These are phyloP conservation scores for Argyresthia albistria DNA, from an alignment of 2,888 invertebrate species.

Conservation along the genomic window DNA sequence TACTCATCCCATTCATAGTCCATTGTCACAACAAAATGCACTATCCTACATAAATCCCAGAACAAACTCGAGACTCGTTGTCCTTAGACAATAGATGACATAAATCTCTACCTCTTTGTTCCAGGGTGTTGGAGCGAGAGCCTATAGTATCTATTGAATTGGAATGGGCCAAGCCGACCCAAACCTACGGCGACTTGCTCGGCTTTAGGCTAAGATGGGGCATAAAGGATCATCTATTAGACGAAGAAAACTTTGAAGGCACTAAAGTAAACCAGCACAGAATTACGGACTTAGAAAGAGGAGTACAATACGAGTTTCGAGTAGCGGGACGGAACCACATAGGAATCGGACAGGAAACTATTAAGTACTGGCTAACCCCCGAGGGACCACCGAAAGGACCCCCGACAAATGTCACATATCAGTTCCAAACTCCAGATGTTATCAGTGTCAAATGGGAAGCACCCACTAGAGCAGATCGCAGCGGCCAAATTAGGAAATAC, in stretches of 20 bases:
- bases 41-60: too few species aligned
- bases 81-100: background rate
- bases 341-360: conserved; percentile 95
- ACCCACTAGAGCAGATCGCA: conserved; percentile 89
- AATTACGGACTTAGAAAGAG: conserved; percentile 88
- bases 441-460: conserved; percentile 92
- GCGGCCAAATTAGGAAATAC: conserved; percentile 94
- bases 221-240: conserved; percentile 84
- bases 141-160: conserved; percentile 91
- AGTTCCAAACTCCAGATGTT: conserved; percentile 94
- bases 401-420: conserved; percentile 86
- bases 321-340: conserved; percentile 97
- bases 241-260: conserved; percentile 80
- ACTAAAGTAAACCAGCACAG: conserved; percentile 79
- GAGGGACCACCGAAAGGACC: conserved; percentile 94
- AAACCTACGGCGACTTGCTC: conserved; percentile 90
- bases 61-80: background rate
- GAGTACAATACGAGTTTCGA: conserved; percentile 96
- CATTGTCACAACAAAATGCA: too few species aligned
- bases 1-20: too few species aligned
- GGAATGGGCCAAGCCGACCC: conserved; percentile 92
- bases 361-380: conserved; percentile 92
- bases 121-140: conserved; percentile 86
- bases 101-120: conserved; percentile 21
- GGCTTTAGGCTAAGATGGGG: conserved; percentile 92